Evolutionary conservation across 2,797 vertebrate species (phyloP).

Genomic region (Clarias pachynema): DNA sequence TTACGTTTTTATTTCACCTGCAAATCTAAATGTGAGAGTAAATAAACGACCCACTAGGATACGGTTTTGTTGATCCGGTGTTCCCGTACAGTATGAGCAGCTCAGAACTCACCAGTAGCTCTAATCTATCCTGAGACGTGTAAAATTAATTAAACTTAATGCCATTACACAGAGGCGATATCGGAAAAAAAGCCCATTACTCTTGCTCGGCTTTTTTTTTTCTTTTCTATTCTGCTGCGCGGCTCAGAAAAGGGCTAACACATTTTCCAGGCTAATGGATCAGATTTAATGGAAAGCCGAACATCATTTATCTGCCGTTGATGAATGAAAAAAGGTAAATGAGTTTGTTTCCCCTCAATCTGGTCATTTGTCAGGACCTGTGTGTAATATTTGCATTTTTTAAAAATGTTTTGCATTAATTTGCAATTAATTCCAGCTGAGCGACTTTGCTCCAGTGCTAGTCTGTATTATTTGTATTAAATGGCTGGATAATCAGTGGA

Average conservation of each 20-base stretch:
- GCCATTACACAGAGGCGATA: slow-evolving; percentile 59
- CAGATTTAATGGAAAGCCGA: slow-evolving; percentile 45
- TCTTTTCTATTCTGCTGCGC: slow-evolving; percentile 25
- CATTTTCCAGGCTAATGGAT: slow-evolving; percentile 54
- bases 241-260: slow-evolving; percentile 51
- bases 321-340: slow-evolving; percentile 52
- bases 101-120: slow-evolving; percentile 45
- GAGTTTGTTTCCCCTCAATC: slow-evolving; percentile 25
- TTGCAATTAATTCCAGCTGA: slow-evolving; percentile 53
- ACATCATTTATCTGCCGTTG: slow-evolving; percentile 48
- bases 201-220: slow-evolving; percentile 47
- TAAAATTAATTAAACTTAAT: slow-evolving; percentile 62
- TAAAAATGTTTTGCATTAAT: slow-evolving; percentile 50
- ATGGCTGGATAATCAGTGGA: slow-evolving; percentile 68
- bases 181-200: slow-evolving; percentile 66
- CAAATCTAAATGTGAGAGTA: background rate
- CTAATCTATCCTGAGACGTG: slow-evolving; percentile 55
- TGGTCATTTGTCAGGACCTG: slow-evolving; percentile 11
- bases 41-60: background rate
- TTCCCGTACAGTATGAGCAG: background rate
- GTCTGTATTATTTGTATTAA: slow-evolving; percentile 67
- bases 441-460: slow-evolving; percentile 54
- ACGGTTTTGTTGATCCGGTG: background rate
- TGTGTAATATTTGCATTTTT: slow-evolving; percentile 4
- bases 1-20: background rate